phyloP scores from a whole-genome alignment of 2,888 invertebrate genomes.

The Zaprionus bogoriensis region DNA sequence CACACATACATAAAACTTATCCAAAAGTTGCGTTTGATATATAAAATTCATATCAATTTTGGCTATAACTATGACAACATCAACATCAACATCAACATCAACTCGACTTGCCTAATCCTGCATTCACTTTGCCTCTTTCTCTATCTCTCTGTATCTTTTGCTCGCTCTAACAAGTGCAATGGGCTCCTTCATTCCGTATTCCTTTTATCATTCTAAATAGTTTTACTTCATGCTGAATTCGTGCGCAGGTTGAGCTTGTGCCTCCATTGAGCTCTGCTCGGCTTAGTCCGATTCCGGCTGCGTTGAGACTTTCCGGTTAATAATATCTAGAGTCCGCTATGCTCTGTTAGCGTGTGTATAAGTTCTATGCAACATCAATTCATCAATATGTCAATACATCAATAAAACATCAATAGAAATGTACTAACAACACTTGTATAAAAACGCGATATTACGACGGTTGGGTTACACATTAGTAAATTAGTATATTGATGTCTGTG shows the following conservation, averaged over 20 bases:
- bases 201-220: background rate
- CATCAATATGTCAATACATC: too few relatives aligned
- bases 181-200: constrained; percentile 12
- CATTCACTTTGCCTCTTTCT: background rate
- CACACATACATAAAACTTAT: constrained; percentile 72
- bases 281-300: constrained; percentile 11
- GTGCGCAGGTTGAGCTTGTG: constrained; percentile 26
- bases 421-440: constrained; percentile 75
- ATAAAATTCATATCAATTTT: constrained; percentile 71
- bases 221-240: background rate
- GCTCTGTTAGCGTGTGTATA: constrained; percentile 36
- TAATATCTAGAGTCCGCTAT: constrained; percentile 8
- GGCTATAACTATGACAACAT: constrained; percentile 36
- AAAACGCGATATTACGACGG: constrained; percentile 74
- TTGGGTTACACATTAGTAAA: constrained; percentile 62
- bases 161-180: constrained; percentile 67
- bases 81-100: constrained; percentile 18
- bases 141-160: constrained; percentile 12
- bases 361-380: constrained; percentile 70
- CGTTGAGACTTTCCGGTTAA: constrained; percentile 20
- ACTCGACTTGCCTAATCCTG: background rate
- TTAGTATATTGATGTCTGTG: constrained; percentile 16
- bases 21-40: constrained; percentile 60
- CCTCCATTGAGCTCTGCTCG: constrained; percentile 28
- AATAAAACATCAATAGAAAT: constrained; percentile 74